Conservation (phyloP, 2,888 invertebrate species). For the Drosophila merina region DNA sequence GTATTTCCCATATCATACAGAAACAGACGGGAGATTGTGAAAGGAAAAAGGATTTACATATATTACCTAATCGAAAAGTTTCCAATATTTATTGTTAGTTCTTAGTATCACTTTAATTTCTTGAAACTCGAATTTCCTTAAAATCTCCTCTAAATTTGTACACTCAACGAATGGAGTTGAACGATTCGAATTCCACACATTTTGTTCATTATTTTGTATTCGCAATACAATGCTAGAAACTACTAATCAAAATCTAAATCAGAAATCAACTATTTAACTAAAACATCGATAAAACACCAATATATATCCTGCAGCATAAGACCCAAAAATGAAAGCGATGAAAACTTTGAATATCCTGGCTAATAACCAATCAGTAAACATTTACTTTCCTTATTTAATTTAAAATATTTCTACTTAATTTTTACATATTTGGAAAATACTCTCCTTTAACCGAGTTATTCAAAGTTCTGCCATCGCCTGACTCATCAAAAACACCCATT, state of each 20-base stretch:
- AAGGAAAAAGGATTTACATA: constrained; percentile 38
- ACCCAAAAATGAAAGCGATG: constrained; percentile 10
- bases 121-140: constrained; percentile 18
- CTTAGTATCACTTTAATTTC: constrained; percentile 23
- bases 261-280: constrained; percentile 24
- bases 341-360: constrained; percentile 24
- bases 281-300: constrained; percentile 25
- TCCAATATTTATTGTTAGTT: constrained; percentile 40
- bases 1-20: constrained; percentile 31
- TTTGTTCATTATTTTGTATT: constrained; percentile 17
- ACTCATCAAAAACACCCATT: constrained; percentile 19
- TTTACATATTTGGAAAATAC: not conserved
- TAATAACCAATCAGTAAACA: not conserved
- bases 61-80: constrained; percentile 43
- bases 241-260: constrained; percentile 32
- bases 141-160: constrained; percentile 6
- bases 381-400: not conserved
- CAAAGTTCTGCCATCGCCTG: constrained; percentile 16
- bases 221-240: constrained; percentile 12
- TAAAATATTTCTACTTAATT: not conserved
- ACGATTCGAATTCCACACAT: constrained; percentile 15
- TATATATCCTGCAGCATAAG: constrained; percentile 32
- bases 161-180: not conserved
- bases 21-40: constrained; percentile 28
- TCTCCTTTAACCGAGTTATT: constrained; percentile 13